A percentile compares a stretch with the other conserved stretches of the same genome.
phyloP scores from a whole-genome alignment of 1,140 invertebrate genomes.

The Zeugodacus cucurbitae region DNA sequence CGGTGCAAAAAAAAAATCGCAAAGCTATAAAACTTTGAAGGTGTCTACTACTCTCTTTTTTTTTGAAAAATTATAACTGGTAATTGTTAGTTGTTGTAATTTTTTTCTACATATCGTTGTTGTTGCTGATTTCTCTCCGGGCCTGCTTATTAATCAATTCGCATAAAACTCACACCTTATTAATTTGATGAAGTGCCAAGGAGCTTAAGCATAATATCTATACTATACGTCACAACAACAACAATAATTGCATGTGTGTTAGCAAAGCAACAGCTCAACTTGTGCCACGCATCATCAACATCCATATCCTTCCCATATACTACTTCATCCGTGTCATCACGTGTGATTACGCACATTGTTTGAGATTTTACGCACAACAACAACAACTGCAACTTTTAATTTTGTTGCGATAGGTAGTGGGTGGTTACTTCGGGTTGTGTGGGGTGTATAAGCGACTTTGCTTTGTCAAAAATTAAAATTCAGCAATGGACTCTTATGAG shows the following conservation, averaged over 20 bases:
- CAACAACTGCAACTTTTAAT: conserved; percentile 19
- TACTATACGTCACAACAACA: conserved; percentile 51
- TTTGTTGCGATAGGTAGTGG: conserved; percentile 13
- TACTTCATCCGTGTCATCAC: conserved; percentile 51
- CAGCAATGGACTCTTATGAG: not conserved
- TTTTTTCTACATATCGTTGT: not conserved
- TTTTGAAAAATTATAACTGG: not conserved
- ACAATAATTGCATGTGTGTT: not conserved
- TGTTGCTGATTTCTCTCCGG: not conserved
- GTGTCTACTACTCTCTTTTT: not conserved
- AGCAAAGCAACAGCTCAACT: conserved; percentile 41
- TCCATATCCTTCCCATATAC: not conserved
- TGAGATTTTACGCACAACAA: conserved; percentile 51
- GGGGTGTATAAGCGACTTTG: not conserved
- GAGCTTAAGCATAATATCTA: conserved; percentile 7
- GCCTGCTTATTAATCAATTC: not conserved
- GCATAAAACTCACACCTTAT: conserved; percentile 52
- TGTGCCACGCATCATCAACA: conserved; percentile 45
- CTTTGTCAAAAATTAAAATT: conserved; percentile 50
- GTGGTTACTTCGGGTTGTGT: conserved; percentile 20
- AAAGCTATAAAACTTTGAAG: not conserved
- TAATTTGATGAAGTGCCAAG: conserved; percentile 64
- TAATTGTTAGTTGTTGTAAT: not conserved
- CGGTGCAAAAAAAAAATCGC: not conserved
- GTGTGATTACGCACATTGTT: conserved; percentile 66